Base-by-base conservation (phyloP, 2,113 vertebrate genomes). In the Onychostruthus taczanowskii region DNA sequence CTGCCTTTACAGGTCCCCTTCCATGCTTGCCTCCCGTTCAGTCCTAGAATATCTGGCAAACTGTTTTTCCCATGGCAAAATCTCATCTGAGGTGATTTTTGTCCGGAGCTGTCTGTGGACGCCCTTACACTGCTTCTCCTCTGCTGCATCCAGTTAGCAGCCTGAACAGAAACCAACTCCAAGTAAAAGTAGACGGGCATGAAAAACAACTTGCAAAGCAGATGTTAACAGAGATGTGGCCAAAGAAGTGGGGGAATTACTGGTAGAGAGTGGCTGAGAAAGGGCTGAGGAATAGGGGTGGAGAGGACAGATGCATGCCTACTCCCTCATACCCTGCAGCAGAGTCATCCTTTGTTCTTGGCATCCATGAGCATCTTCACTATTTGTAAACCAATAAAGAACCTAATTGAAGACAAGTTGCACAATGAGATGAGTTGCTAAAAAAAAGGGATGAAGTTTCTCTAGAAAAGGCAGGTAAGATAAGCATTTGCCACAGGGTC, bases 111-210 rank as follows among this genome's bases (percentile, higher is more conserved):
- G 6, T 19, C 49, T 24, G 7, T 43, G 39, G 41, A 55, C 81
- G 33, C 14, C 55, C 30, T 59, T 33, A 9, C 0, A 0, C 56
- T 70, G 2, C 27, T 39, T 35, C 14, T 69, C 8, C 22, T 80
- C 39, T 35, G 39, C n/a, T 26, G 5, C 30, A 47, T 44, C 19
- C 53, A 66, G 14, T 56, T 28, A 56, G 17, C 2, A 2, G 30
- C 22, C 44, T 53, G 30, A 89, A 44, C 58, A 67, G 62, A 66
- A 62, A 15, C 10, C 2, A 2, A 5, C 77, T 56, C 52, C 26
- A 12, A 59, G 44, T 17, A 30, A 62, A 74, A 66, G 61, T 13
- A 84, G 31, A 24, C 3, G 21, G 12, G 31, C 24, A 31, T 2
- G 13, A n/a, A 44, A 41, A n/a, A 50, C 35, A 37, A 15, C 17